These are phyloP conservation scores for Heterochromis multidens DNA, from an alignment of 2,113 vertebrate genomes.

Conservation along the genomic window DNA sequence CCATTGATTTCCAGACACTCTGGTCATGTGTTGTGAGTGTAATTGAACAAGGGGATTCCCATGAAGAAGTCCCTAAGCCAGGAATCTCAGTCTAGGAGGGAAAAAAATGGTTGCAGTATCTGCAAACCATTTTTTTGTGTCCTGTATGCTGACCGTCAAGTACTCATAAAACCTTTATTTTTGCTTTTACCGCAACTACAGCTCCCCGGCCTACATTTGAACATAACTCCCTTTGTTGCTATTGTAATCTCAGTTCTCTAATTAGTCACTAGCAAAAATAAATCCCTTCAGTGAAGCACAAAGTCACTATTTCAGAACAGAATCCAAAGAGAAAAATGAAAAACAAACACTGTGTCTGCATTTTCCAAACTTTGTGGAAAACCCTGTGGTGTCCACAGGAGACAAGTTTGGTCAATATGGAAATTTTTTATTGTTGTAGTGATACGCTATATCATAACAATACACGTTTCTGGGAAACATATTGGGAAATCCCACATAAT, in stretches of 20 bases:
- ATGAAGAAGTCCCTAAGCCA: constrained; percentile 32
- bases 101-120: neutral
- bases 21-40: constrained; percentile 12
- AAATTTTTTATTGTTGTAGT: neutral
- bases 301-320: neutral
- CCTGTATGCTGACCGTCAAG: neutral
- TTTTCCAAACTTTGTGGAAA: neutral
- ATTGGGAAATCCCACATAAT: neutral
- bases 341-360: constrained; percentile 4
- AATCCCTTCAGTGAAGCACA: neutral
- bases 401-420: neutral
- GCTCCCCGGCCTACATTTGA: neutral
- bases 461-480: neutral
- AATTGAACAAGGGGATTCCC: constrained; percentile 59
- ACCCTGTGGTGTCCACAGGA: neutral
- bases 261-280: constrained; percentile 10
- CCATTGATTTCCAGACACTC: constrained; percentile 52
- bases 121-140: neutral
- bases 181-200: neutral
- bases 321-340: neutral
- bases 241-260: constrained; percentile 2
- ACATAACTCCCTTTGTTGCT: neutral
- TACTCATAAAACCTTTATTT: neutral
- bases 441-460: neutral
- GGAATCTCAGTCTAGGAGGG: neutral